A percentile compares a stretch with the other conserved stretches of the same genome.
Evolutionary conservation across 2,113 vertebrate species (phyloP).

Genomic region (Channa maculata): DNA sequence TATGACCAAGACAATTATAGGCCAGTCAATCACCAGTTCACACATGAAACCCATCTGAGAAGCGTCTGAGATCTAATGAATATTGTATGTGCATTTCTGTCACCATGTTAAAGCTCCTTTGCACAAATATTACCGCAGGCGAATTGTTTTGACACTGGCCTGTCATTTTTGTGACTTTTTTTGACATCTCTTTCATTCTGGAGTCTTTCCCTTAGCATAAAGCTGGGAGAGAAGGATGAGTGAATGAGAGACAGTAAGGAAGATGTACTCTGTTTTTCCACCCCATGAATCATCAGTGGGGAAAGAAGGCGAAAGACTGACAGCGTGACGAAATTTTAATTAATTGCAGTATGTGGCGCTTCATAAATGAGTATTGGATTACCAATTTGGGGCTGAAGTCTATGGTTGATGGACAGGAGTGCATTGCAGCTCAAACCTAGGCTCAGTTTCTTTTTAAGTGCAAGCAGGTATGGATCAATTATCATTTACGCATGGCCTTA

Average conservation of each 20-base stretch:
- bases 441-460: conserved; percentile 20
- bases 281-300: conserved; percentile 43
- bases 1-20: conserved; percentile 77
- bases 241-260: conserved; percentile 45
- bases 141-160: conserved; percentile 75
- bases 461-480: conserved; percentile 57
- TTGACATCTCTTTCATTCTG: conserved; percentile 65
- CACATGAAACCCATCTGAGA: conserved; percentile 61
- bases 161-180: conserved; percentile 62
- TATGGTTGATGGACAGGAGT: conserved; percentile 46
- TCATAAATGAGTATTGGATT: conserved; percentile 70
- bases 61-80: conserved; percentile 66
- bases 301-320: conserved; percentile 46
- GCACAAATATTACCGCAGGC: conserved; percentile 58
- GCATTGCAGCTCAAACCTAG: conserved; percentile 18
- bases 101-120: conserved; percentile 67
- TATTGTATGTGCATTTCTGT: conserved; percentile 71
- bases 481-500: conserved; percentile 64
- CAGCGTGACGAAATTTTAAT: conserved; percentile 62
- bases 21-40: conserved; percentile 65
- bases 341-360: conserved; percentile 66
- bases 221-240: conserved; percentile 28
- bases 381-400: conserved; percentile 58
- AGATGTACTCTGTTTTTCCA: conserved; percentile 59
- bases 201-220: conserved; percentile 25